These are phyloP conservation scores for Psittacula derbiana DNA, from an alignment of 2,797 vertebrate genomes.

Conservation along the genomic window DNA sequence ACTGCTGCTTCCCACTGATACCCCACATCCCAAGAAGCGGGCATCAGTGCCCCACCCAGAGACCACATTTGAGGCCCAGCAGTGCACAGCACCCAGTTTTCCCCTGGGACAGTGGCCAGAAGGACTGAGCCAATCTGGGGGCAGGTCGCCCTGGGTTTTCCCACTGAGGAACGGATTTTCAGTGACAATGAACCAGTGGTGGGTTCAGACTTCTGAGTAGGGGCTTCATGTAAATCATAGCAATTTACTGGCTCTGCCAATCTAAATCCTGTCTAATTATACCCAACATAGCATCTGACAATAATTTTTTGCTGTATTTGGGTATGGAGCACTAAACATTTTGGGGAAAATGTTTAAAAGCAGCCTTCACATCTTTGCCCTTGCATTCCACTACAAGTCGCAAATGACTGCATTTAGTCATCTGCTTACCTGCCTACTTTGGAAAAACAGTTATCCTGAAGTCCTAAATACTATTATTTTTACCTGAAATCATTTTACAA, in stretches of 20 bases:
- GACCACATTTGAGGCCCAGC: rapidly evolving
- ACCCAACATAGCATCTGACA: conserved; percentile 37
- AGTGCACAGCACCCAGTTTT: rapidly evolving
- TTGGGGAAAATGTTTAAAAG: conserved; percentile 33
- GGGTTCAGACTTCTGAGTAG: neutral
- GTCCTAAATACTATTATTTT: neutral
- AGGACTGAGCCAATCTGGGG: neutral
- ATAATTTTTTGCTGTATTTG: conserved; percentile 24
- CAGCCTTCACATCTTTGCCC: conserved; percentile 28
- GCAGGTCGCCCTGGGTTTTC: neutral
- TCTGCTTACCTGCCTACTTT: neutral
- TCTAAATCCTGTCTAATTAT: conserved; percentile 42
- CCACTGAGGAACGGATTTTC: neutral
- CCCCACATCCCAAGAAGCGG: neutral
- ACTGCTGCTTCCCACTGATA: neutral
- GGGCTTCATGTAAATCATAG: neutral
- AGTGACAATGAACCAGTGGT: neutral
- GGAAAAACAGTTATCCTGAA: neutral
- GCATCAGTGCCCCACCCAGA: rapidly evolving
- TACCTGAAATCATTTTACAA: neutral
- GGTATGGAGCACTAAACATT: neutral
- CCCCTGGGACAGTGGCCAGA: rapidly evolving
- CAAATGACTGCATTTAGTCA: neutral
- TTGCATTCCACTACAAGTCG: neutral
- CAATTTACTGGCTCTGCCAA: conserved; percentile 38